Evolutionary conservation across 2,113 vertebrate genomes (phyloP).

Genomic region (Lontra canadensis): DNA sequence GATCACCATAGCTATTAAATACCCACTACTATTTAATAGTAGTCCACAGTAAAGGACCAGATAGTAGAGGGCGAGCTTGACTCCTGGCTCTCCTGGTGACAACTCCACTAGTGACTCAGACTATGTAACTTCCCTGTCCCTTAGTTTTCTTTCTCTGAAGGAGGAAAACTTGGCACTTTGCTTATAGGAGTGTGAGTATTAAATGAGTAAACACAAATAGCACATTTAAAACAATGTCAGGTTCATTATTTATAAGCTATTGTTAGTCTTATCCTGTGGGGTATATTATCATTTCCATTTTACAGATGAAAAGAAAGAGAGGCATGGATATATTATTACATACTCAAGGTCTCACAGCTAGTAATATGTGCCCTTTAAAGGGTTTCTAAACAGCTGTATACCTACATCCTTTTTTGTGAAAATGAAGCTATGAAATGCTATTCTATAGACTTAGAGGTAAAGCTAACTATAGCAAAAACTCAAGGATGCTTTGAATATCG

Average conservation of each 20-base stretch:
- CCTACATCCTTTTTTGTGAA: conserved; percentile 8
- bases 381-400: not conserved
- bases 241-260: not conserved
- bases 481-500: not conserved
- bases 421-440: not conserved
- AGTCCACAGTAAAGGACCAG: not conserved
- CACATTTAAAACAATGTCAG: not conserved
- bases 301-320: conserved; percentile 19
- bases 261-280: not conserved
- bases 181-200: not conserved
- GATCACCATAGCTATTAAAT: not conserved
- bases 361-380: conserved; percentile 23
- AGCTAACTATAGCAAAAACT: not conserved
- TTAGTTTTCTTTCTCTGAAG: not conserved
- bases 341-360: not conserved
- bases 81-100: not conserved
- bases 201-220: not conserved
- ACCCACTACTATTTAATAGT: no score
- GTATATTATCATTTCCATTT: conserved; percentile 45
- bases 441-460: not conserved
- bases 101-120: not conserved
- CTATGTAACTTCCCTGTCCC: not conserved
- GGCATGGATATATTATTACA: not conserved
- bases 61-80: not conserved
- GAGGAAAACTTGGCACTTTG: not conserved